These are phyloP conservation scores for Sandelia bainsii DNA, from an alignment of 2,797 vertebrate species.

Conservation along the genomic window DNA sequence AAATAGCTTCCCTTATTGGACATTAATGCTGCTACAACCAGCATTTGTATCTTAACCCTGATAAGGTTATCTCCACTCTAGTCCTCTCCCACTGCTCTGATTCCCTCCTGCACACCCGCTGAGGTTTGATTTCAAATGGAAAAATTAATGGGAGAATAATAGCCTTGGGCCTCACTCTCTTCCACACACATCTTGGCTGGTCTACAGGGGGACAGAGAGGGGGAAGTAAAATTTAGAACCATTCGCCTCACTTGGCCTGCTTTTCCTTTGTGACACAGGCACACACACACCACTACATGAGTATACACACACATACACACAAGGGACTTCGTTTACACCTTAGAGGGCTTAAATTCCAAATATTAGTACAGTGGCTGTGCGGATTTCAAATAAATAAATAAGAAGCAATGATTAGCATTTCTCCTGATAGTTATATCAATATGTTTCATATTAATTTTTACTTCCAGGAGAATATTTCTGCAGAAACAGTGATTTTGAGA, in stretches of 20 bases:
- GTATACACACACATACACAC: conserved; percentile 41
- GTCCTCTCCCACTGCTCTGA: conserved; percentile 61
- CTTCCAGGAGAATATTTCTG: conserved; percentile 79
- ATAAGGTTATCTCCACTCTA: conserved; percentile 69
- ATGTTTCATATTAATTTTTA: conserved; percentile 79
- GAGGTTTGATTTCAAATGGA: conserved; percentile 90
- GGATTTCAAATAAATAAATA: conserved; percentile 79
- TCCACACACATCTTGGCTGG: conserved; percentile 76
- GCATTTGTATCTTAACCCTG: conserved; percentile 35
- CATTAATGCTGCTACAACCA: conserved; percentile 75
- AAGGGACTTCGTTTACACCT: conserved; percentile 67
- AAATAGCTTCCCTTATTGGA: conserved; percentile 85
- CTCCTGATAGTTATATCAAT: conserved; percentile 65
- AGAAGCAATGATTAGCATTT: conserved; percentile 75
- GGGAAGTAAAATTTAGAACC: conserved; percentile 69
- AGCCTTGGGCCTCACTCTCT: conserved; percentile 80
- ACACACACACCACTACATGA: conserved; percentile 17
- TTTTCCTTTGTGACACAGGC: conserved; percentile 71
- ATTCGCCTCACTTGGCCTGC: conserved; percentile 62
- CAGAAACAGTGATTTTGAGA: conserved; percentile 69
- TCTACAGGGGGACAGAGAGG: conserved; percentile 66
- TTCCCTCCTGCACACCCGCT: conserved; percentile 73
- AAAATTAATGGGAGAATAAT: conserved; percentile 90
- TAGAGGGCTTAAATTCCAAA: conserved; percentile 82
- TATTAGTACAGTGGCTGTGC: conserved; percentile 80